These are phyloP conservation scores for Albula goreensis DNA, from an alignment of 2,113 vertebrate species.

Conservation along the genomic window DNA sequence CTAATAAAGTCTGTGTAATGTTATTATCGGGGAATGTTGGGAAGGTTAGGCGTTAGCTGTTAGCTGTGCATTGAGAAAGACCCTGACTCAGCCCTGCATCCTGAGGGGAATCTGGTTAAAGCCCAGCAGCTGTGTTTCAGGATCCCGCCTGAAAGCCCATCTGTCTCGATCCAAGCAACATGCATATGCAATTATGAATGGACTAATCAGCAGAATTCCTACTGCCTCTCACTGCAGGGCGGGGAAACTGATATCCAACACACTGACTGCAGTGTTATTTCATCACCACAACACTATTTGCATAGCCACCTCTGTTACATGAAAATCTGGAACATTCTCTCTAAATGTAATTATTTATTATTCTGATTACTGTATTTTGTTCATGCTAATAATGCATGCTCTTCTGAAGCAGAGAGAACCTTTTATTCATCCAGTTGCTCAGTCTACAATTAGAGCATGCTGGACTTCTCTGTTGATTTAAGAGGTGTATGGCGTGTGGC, in stretches of 20 bases:
- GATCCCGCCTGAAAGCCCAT: constrained; percentile 16
- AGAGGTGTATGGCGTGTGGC: too few species aligned
- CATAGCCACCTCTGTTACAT: neutral
- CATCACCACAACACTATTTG: neutral
- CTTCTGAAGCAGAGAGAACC: neutral
- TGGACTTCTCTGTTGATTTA: too few species aligned
- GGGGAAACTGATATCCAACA: constrained; percentile 11
- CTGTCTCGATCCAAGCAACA: neutral
- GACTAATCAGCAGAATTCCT: constrained; percentile 33
- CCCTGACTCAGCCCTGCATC: constrained; percentile 13
- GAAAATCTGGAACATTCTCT: constrained; percentile 18
- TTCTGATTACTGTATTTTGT: constrained; percentile 22
- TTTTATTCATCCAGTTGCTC: neutral
- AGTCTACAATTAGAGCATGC: neutral
- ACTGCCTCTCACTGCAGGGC: constrained; percentile 18
- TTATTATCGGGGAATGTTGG: neutral
- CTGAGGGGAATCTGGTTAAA: constrained; percentile 38
- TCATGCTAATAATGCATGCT: neutral
- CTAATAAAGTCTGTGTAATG: neutral
- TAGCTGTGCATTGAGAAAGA: neutral
- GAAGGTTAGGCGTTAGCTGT: neutral
- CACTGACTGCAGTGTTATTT: neutral
- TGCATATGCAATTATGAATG: constrained; percentile 25
- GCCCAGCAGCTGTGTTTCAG: constrained; percentile 27
- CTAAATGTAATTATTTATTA: constrained; percentile 19